phyloP scores from a whole-genome alignment of 2,888 invertebrate species.

The Caradrina kadenii region DNA sequence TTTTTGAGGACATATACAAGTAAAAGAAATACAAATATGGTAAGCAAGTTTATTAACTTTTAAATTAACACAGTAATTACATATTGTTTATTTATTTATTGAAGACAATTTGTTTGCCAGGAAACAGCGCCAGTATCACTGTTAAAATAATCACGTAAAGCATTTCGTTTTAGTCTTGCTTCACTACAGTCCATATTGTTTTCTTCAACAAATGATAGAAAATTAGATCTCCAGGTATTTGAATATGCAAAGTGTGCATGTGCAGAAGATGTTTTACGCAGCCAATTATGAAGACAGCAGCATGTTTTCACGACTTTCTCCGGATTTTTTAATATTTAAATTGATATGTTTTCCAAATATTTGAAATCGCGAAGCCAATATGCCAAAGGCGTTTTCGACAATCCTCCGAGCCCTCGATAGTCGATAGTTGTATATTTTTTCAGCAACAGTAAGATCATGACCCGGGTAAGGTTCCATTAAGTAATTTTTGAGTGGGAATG shows the following conservation, averaged over 20 bases:
- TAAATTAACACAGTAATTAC: slow-evolving; percentile 39
- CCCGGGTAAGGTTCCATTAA: slow-evolving; percentile 35
- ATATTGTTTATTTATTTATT: slow-evolving; percentile 38
- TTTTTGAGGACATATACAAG: slow-evolving; percentile 33
- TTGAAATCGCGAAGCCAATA: slow-evolving; percentile 21
- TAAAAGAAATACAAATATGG: slow-evolving; percentile 36
- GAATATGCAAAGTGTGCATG: slow-evolving; percentile 32
- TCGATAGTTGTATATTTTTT: slow-evolving; percentile 49
- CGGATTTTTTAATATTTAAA: slow-evolving; percentile 39
- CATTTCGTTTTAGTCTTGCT: slow-evolving; percentile 37
- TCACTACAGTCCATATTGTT: slow-evolving; percentile 37
- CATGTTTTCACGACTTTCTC: slow-evolving; percentile 43
- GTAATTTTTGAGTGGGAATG: slow-evolving; percentile 41
- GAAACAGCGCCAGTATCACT: slow-evolving; percentile 38
- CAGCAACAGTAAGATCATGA: slow-evolving; percentile 21
- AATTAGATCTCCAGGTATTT: slow-evolving; percentile 38
- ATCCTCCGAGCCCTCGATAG: slow-evolving; percentile 44
- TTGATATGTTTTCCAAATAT: slow-evolving; percentile 44
- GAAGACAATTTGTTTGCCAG: slow-evolving; percentile 34
- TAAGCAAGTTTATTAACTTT: slow-evolving; percentile 37
- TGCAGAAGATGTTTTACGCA: slow-evolving; percentile 32
- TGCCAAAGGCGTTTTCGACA: slow-evolving; percentile 53
- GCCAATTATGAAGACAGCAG: slow-evolving; percentile 46
- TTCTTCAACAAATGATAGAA: slow-evolving; percentile 37
- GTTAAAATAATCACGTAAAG: slow-evolving; percentile 38